Conservation (phyloP, 2,888 invertebrate genomes). For the Cephus spinipes region DNA sequence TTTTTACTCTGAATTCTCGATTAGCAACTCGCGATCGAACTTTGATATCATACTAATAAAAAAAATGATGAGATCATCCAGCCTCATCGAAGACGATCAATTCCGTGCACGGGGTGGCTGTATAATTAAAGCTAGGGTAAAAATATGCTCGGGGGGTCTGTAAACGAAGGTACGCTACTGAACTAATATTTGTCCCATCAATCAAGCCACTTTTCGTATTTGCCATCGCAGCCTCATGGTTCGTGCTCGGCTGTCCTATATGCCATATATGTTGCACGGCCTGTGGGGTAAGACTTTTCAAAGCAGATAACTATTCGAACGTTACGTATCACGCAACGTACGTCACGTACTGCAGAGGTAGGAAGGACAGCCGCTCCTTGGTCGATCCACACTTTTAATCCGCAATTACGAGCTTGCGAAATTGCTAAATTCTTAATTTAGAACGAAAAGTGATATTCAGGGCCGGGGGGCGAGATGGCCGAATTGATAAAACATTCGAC, state of each 20-base stretch:
- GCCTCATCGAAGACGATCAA: no score
- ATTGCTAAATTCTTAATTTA: neutral
- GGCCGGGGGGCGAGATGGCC: neutral
- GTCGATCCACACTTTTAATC: neutral
- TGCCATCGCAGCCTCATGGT: neutral
- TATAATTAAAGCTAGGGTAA: neutral
- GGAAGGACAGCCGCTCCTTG: neutral
- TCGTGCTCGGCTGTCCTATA: neutral
- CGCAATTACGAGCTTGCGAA: neutral
- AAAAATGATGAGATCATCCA: neutral
- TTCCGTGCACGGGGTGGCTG: no score
- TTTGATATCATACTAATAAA: neutral
- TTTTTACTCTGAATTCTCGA: neutral
- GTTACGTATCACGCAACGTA: neutral
- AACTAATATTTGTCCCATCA: constrained; percentile 40
- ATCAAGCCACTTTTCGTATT: constrained; percentile 27
- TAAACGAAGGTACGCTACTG: neutral
- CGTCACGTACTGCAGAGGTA: neutral
- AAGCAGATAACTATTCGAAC: neutral
- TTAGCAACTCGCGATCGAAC: neutral
- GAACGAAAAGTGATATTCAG: neutral
- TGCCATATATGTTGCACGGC: neutral
- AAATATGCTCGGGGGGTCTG: neutral
- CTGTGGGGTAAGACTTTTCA: neutral
- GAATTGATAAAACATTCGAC: neutral